A percentile compares a stretch with the other conserved stretches of the same genome.
Conservation (phyloP, 2,113 vertebrate genomes). For the Aramus guarauna region DNA sequence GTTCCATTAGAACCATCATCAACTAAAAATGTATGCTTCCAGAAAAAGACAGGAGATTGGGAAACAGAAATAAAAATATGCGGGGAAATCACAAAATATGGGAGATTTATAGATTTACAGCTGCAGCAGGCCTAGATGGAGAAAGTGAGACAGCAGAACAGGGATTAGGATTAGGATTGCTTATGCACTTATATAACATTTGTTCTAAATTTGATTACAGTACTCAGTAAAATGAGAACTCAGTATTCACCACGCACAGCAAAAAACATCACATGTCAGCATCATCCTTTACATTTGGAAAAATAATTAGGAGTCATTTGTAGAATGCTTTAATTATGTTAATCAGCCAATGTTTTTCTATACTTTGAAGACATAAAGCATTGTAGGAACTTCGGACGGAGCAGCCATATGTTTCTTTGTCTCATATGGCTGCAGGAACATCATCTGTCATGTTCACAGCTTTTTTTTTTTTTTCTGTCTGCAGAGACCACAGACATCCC, state of each 20-base stretch:
- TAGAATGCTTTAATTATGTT: conserved; percentile 44
- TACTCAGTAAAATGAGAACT: conserved; percentile 49
- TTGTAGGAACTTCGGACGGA: neutral
- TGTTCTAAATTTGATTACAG: conserved; percentile 48
- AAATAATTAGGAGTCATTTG: conserved; percentile 17
- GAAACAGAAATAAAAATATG: conserved; percentile 2
- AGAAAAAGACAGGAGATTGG: neutral
- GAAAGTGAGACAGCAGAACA: conserved; percentile 49
- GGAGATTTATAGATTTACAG: conserved; percentile 47
- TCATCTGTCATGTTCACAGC: conserved; percentile 12
- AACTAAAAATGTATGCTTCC: neutral
- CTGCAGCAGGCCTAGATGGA: conserved; percentile 20
- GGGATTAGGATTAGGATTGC: conserved; percentile 44
- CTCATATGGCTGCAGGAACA: neutral
- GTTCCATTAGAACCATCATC: neutral
- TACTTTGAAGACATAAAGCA: neutral
- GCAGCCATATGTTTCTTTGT: conserved; percentile 19
- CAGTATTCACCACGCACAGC: neutral
- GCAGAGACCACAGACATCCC: neutral
- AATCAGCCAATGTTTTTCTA: conserved; percentile 18
- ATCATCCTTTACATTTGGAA: conserved; percentile 2
- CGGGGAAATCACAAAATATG: neutral
- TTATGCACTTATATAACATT: conserved; percentile 33
- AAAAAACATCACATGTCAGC: neutral
- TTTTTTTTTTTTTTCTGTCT: neutral